Evolutionary conservation across 2,888 invertebrate genomes (phyloP).

Genomic region (Macaria liturata): DNA sequence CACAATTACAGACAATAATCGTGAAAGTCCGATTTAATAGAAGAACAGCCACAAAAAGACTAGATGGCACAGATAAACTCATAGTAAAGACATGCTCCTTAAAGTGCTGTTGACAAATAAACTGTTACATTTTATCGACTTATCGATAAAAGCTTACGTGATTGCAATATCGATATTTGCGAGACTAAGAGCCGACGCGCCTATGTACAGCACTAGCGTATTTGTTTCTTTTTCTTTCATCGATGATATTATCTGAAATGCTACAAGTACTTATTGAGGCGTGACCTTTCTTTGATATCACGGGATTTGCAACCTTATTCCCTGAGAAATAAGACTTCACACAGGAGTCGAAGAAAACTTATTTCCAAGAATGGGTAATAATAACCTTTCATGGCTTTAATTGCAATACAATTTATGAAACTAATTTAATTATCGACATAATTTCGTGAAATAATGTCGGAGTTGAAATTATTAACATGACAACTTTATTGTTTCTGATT

Average conservation of each 20-base stretch:
- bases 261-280: slow-evolving; percentile 18
- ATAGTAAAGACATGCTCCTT: slow-evolving; percentile 23
- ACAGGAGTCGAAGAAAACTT: slow-evolving; percentile 9
- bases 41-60: slow-evolving; percentile 12
- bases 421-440: slow-evolving; percentile 23
- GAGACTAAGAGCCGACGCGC: slow-evolving; percentile 30
- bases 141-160: slow-evolving; percentile 36
- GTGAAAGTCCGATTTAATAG: slow-evolving; percentile 16
- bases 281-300: slow-evolving; percentile 15
- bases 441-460: slow-evolving; percentile 21
- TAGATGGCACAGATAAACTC: slow-evolving; percentile 16
- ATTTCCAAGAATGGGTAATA: slow-evolving; percentile 22
- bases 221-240: slow-evolving; percentile 27
- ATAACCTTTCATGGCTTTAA: slow-evolving; percentile 26
- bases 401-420: slow-evolving; percentile 25
- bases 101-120: slow-evolving; percentile 27
- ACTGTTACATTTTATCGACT: slow-evolving; percentile 25
- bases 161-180: slow-evolving; percentile 38
- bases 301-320: slow-evolving; percentile 16
- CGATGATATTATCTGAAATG: slow-evolving; percentile 28
- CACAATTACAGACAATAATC: slow-evolving; percentile 12
- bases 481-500: slow-evolving; percentile 14
- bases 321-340: slow-evolving; percentile 11
- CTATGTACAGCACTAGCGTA: slow-evolving; percentile 19
- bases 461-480: slow-evolving; percentile 14